A percentile compares a stretch with the other conserved stretches of the same genome.
These are phyloP conservation scores for Brachionus asplanchnoidis DNA, from an alignment of 1,140 invertebrate species.

Conservation along the genomic window DNA sequence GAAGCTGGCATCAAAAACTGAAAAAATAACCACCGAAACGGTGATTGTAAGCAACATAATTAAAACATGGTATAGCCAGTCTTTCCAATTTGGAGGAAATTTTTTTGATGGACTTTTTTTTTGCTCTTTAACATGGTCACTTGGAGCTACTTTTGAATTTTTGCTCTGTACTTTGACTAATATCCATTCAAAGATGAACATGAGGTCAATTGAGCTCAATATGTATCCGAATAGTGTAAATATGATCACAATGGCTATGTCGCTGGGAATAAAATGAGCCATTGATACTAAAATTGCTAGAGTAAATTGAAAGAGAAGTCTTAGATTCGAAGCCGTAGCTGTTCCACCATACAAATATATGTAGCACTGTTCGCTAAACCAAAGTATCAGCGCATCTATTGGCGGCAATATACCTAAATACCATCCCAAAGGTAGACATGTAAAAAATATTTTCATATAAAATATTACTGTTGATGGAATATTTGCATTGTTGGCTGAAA, in stretches of 20 bases:
- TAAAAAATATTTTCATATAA: conserved; percentile 53
- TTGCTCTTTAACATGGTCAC: neutral
- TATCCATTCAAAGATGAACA: conserved; percentile 47
- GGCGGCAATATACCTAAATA: conserved; percentile 56
- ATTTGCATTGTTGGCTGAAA: conserved; percentile 44
- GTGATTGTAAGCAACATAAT: conserved; percentile 45
- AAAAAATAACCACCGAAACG: conserved; percentile 45
- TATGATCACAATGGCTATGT: conserved; percentile 47
- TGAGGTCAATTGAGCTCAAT: conserved; percentile 50
- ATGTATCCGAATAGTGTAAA: conserved; percentile 49
- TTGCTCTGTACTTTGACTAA: neutral
- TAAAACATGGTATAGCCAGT: conserved; percentile 49
- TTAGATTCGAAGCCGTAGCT: conserved; percentile 50
- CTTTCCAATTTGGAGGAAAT: conserved; percentile 48
- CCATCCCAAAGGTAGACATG: conserved; percentile 56
- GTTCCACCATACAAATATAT: conserved; percentile 56
- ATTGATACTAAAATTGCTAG: conserved; percentile 47
- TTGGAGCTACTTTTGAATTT: conserved; percentile 33
- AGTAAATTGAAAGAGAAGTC: conserved; percentile 47
- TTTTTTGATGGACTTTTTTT: conserved; percentile 42
- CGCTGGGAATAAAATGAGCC: conserved; percentile 48
- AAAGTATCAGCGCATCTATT: conserved; percentile 57
- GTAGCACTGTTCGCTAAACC: conserved; percentile 56
- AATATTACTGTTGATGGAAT: neutral
- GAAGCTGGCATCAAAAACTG: conserved; percentile 42